Conservation (phyloP, 2,113 vertebrate genomes). For the Salvelinus alpinus region DNA sequence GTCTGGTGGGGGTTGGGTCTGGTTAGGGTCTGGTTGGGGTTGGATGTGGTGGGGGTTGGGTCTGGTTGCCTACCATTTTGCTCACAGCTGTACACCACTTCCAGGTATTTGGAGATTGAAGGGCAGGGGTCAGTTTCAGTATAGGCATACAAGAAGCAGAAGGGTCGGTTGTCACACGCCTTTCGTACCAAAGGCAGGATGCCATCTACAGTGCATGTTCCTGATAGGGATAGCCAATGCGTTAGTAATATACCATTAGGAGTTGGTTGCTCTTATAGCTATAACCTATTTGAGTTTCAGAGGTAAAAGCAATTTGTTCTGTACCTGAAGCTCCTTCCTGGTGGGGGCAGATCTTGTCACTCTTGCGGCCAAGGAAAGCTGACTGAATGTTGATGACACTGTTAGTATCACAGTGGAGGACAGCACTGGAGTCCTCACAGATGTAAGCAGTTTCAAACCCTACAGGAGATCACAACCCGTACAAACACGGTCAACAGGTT, state of each 20-base stretch:
- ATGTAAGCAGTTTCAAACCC: conserved; percentile 66
- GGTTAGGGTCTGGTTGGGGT: no score
- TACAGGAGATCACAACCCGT: conserved; percentile 26
- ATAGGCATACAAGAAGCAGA: conserved; percentile 61
- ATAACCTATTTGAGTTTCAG: background rate
- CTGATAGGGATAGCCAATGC: conserved; percentile 37
- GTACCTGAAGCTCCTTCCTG: background rate
- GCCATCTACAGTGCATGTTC: conserved; percentile 60
- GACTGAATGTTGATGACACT: conserved; percentile 77
- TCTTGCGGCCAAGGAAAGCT: conserved; percentile 71
- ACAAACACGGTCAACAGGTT: background rate
- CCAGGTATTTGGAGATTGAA: conserved; percentile 68
- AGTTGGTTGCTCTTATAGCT: background rate
- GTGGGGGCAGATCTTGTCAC: conserved; percentile 63
- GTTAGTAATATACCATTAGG: background rate
- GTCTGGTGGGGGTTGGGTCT: no score
- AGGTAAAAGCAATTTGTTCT: background rate
- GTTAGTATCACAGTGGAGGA: conserved; percentile 68
- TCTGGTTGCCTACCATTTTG: conserved; percentile 63
- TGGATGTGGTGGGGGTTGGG: no score
- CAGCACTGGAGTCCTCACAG: conserved; percentile 63
- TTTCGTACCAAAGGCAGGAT: conserved; percentile 58
- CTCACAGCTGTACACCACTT: conserved; percentile 75
- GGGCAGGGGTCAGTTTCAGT: conserved; percentile 69
- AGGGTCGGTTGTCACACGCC: conserved; percentile 65